A percentile compares a stretch with the other conserved stretches of the same genome.
Conservation (phyloP, 2,113 vertebrate species). For the Xenopus borealis region DNA sequence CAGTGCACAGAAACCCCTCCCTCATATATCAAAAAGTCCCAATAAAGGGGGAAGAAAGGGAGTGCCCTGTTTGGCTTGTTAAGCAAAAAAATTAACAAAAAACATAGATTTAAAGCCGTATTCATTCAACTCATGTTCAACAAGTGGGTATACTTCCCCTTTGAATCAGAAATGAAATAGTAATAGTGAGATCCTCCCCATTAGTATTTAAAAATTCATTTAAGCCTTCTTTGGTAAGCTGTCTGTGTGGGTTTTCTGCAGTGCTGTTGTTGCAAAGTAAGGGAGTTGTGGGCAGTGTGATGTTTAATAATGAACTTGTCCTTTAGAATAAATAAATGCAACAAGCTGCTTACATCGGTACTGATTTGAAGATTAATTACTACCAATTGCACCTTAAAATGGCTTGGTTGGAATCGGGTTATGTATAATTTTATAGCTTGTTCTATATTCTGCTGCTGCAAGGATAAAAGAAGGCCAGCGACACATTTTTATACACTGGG, state of each 20-base stretch:
- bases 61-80: too few relatives aligned
- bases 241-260: slow-evolving; percentile 3
- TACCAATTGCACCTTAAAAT: slow-evolving; percentile 3
- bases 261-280: slow-evolving; percentile 20
- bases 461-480: slow-evolving; percentile 10
- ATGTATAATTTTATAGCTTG: not conserved
- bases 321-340: not conserved
- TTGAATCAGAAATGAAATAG: too few relatives aligned
- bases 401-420: not conserved
- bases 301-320: not conserved
- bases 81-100: too few relatives aligned
- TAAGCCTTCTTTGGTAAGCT: too few relatives aligned
- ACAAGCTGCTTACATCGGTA: not conserved
- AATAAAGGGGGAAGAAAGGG: too few relatives aligned
- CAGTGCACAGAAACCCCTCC: too few relatives aligned
- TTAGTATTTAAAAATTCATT: too few relatives aligned
- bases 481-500: slow-evolving; percentile 30
- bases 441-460: slow-evolving; percentile 1
- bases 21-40: too few relatives aligned
- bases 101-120: too few relatives aligned
- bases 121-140: too few relatives aligned
- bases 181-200: too few relatives aligned
- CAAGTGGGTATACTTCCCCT: too few relatives aligned
- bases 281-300: slow-evolving; percentile 13
- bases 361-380: not conserved